Conservation (phyloP, 2,113 vertebrate species). For the Rhinopomastus cyanomelas region DNA sequence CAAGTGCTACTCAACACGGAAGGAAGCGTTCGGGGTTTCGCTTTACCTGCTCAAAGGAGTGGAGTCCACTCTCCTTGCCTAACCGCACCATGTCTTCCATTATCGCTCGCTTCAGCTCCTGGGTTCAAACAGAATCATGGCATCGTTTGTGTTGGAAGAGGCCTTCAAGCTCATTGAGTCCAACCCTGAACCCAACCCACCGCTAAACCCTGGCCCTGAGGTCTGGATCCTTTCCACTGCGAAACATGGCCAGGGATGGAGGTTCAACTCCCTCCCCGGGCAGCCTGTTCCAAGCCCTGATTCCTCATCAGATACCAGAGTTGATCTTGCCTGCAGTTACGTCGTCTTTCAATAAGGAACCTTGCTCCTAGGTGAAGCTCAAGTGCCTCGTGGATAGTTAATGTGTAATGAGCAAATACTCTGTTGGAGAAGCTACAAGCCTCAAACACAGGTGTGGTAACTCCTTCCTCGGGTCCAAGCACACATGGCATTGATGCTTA, state of each 20-base stretch:
- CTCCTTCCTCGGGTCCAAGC: background rate
- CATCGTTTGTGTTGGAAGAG: no score
- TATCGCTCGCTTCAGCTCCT: slow-evolving; percentile 90
- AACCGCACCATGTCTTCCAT: slow-evolving; percentile 92
- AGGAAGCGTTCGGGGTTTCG: no score
- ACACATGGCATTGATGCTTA: background rate
- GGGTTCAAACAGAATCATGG: slow-evolving; percentile 2
- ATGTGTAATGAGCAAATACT: background rate
- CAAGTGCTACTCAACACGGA: no score
- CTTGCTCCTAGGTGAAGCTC: background rate
- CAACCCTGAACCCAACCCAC: no score
- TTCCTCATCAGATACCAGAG: background rate
- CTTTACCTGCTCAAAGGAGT: slow-evolving; percentile 96
- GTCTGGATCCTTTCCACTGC: no score
- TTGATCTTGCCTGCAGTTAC: background rate
- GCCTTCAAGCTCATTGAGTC: no score
- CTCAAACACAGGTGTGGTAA: background rate
- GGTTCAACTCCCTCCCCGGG: no score
- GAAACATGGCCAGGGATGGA: no score
- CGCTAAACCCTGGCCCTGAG: no score
- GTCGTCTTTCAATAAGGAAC: background rate
- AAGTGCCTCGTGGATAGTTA: background rate
- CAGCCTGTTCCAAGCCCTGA: background rate
- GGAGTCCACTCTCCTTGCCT: slow-evolving; percentile 91
- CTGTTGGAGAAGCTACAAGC: background rate